phyloP scores from a whole-genome alignment of 2,113 vertebrate species.

The Poicephalus meyeri region DNA sequence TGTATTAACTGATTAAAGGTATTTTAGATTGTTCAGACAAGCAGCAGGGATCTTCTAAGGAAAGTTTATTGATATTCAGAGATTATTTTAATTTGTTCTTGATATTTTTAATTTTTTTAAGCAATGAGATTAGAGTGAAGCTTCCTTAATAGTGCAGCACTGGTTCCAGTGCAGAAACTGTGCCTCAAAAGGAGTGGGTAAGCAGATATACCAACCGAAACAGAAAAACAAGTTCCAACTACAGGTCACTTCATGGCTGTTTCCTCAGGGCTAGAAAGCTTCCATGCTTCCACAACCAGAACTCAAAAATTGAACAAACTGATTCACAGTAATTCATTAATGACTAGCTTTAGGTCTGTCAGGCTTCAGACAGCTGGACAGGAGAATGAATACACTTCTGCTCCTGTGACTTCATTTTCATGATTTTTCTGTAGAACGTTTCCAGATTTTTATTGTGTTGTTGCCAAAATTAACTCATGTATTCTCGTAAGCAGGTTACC shows the following conservation, averaged over 20 bases:
- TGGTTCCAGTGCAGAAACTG: not conserved
- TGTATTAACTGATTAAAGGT: not conserved
- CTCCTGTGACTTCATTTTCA: not conserved
- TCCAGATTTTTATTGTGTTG: not conserved
- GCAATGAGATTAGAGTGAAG: not conserved
- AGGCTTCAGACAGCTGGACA: not conserved
- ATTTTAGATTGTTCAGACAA: not conserved
- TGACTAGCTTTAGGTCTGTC: not conserved
- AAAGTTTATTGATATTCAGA: not conserved
- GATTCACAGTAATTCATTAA: slow-evolving; percentile 1
- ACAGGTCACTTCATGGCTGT: slow-evolving; percentile 4
- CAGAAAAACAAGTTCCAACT: not conserved
- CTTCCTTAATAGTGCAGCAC: not conserved
- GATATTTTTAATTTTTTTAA: not conserved
- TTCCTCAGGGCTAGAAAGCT: not conserved
- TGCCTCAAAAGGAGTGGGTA: not conserved
- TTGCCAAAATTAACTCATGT: not conserved
- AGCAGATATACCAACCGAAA: not conserved
- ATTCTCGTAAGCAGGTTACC: not conserved
- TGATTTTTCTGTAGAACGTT: not conserved
- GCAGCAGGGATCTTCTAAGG: not conserved
- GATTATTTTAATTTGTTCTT: not conserved
- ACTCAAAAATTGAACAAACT: slow-evolving; percentile 16
- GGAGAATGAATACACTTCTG: not conserved
- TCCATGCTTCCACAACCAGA: not conserved